Conservation (phyloP, 2,888 invertebrate genomes). For the Anodontia alba region DNA sequence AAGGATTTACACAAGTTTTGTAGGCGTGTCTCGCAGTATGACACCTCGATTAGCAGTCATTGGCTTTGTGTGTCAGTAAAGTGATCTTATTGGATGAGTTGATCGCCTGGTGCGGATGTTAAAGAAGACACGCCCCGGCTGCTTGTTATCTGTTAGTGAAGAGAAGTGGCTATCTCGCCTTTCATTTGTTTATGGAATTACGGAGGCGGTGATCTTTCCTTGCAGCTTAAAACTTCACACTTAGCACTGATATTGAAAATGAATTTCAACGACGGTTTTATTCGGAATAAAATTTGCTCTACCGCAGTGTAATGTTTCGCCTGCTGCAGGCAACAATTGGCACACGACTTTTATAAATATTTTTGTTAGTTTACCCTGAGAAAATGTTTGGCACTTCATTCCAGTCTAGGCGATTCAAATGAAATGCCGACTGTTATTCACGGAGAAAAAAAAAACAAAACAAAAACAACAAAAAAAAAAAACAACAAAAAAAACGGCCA, state of each 20-base stretch:
- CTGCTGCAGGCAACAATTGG: too few species aligned
- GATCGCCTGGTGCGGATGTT: slow-evolving; percentile 11
- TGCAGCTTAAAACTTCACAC: slow-evolving; percentile 10
- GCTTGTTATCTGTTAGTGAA: slow-evolving; percentile 5
- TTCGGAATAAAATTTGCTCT: slow-evolving; percentile 27
- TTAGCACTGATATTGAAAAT: slow-evolving; percentile 32
- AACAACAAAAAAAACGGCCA: too few species aligned
- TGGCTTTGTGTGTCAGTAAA: slow-evolving; percentile 33
- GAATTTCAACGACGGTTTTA: slow-evolving; percentile 18
- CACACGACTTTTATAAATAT: too few species aligned
- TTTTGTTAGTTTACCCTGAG: too few species aligned
- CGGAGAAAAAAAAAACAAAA: too few species aligned
- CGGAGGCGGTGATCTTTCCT: neutral
- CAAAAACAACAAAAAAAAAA: too few species aligned
- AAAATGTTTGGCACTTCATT: too few species aligned
- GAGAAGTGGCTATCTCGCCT: neutral
- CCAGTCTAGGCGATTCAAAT: too few species aligned
- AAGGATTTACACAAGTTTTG: slow-evolving; percentile 20
- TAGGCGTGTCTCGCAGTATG: slow-evolving; percentile 39
- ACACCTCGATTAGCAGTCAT: slow-evolving; percentile 26
- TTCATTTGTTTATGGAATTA: neutral
- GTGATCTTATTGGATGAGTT: slow-evolving; percentile 40
- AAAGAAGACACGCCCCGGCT: slow-evolving; percentile 9
- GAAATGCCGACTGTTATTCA: too few species aligned
- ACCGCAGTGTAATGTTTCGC: slow-evolving; percentile 14